Base-by-base conservation (phyloP, 2,113 vertebrate genomes). In the Nettapus auritus region DNA sequence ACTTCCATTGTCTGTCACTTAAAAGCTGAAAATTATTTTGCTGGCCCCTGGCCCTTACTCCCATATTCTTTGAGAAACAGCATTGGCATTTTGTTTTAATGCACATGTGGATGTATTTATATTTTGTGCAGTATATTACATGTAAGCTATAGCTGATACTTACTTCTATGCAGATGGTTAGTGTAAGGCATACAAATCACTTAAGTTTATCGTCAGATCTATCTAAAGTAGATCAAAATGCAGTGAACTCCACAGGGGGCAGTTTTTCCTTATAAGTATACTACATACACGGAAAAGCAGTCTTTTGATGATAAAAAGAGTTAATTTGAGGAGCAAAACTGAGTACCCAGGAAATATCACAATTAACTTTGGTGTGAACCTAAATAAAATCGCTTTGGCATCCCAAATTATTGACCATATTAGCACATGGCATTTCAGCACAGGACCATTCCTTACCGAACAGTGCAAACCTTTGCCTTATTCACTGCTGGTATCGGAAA, bases 1-100 rank as follows among this genome's bases (percentile, higher is more conserved):
- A 66, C 29, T 85, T 95, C 86, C 94, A 87, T 70, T 89, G 83
- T 92, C 94, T 97, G 81, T 80, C 92, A 77, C 86, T 82, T 94
- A 76, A 89, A 95, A 92, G 74, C 67, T 77, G 86, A 90, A 92
- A 90, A 95, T 85, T 79, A 38, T 67, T 94, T 94, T 2, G 4
- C 62, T 95, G 77, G 62, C 31, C 86, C 44, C 62, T 55, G 13
- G 74, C 46, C 46, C 80, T 82, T 79, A 59, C 34, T 95, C 42
- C 50, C 40, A 33, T 67, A 38, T 63, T 87, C 77, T 89, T 87
- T 92, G 77, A 86, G 70, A 85, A 92, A 82, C 4, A 85, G 15
- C 59, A 62, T 0, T 62, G 77, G 50, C 31, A 22, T 85, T 89
- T 90, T 82, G 5, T 82, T 87, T 89, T 69, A 70, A 86, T 60